These are phyloP conservation scores for Fragum sueziense DNA, from an alignment of 2,888 invertebrate species.

Conservation along the genomic window DNA sequence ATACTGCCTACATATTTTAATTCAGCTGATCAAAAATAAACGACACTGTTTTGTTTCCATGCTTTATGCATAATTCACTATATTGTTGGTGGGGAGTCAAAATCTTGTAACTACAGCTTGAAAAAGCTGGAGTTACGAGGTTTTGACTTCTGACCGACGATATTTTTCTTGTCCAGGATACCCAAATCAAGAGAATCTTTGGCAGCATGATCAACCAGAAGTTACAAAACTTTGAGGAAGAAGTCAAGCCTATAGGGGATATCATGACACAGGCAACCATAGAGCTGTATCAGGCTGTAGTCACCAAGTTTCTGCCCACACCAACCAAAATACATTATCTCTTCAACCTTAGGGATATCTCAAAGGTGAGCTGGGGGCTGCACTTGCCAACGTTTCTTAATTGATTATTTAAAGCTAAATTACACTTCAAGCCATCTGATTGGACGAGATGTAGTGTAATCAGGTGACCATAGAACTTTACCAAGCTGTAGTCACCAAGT, in stretches of 20 bases:
- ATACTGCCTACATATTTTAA: too few relatives aligned
- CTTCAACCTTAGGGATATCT: conserved; percentile 87
- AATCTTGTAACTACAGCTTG: too few relatives aligned
- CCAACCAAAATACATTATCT: conserved; percentile 83
- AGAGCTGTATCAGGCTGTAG: conserved; percentile 81
- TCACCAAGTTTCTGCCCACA: conserved; percentile 81
- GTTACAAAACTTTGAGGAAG: conserved; percentile 89
- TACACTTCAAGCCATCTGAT: too few relatives aligned
- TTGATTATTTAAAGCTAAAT: too few relatives aligned
- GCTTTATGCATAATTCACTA: too few relatives aligned
- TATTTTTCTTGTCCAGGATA: conserved; percentile 77
- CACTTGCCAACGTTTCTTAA: too few relatives aligned
- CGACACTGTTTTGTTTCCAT: too few relatives aligned
- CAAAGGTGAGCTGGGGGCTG: conserved; percentile 86
- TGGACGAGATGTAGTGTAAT: conserved; percentile 83
- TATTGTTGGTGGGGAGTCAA: too few relatives aligned
- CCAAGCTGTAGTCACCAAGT: conserved; percentile 77
- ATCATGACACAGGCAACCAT: conserved; percentile 83
- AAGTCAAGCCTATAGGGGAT: conserved; percentile 86
- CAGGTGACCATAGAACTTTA: conserved; percentile 83
- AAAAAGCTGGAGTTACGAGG: too few relatives aligned
- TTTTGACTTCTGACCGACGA: too few relatives aligned
- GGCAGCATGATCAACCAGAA: conserved; percentile 93
- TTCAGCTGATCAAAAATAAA: too few relatives aligned
- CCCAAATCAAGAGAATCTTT: conserved; percentile 87